Conservation (phyloP, 2,888 invertebrate genomes). For the Exephanes ischioxanthus region DNA sequence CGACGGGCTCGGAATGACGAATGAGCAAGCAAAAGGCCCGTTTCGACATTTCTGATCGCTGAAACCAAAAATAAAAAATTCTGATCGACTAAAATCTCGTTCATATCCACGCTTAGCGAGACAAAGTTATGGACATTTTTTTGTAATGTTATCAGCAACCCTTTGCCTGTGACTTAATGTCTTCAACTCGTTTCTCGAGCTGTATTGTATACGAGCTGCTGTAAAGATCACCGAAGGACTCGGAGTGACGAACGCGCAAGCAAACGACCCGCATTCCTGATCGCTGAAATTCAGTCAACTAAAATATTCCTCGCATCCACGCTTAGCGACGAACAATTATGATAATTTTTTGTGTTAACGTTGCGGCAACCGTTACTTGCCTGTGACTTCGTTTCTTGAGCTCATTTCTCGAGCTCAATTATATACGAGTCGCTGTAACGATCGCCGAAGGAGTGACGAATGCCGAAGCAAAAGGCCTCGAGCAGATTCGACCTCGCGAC, state of each 20-base stretch:
- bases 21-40: background rate
- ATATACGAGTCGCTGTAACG: no score
- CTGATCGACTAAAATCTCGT: background rate
- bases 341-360: background rate
- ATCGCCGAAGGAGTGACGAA: background rate
- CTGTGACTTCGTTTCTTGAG: background rate
- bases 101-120: background rate
- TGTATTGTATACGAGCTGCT: no score
- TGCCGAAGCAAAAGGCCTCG: background rate
- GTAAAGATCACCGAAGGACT: no score
- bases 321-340: background rate
- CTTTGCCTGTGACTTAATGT: no score
- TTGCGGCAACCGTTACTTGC: background rate
- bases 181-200: no score
- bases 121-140: background rate
- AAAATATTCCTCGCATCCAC: background rate
- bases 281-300: background rate
- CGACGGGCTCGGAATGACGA: background rate
- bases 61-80: background rate
- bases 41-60: background rate
- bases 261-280: background rate
- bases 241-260: no score
- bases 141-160: background rate
- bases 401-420: background rate
- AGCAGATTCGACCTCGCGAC: conserved; percentile 19